Evolutionary conservation across 2,888 invertebrate species (phyloP), one percentile per base, ranked within the genome.

Genomic region (Perithous albicinctus): DNA sequence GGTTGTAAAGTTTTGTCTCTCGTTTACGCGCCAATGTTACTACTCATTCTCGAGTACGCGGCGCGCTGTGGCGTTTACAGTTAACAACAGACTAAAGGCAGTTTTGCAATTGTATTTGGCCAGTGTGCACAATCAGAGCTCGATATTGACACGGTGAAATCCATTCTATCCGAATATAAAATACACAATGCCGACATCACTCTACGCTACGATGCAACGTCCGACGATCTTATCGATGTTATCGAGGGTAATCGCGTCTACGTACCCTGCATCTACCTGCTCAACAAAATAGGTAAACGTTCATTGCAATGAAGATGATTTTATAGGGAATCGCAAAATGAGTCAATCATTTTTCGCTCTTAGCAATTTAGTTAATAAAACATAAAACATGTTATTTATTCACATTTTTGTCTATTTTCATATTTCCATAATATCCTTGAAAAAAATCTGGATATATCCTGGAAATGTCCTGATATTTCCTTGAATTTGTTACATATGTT

Each of bases 171-270:
- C 0, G 99, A 99, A 93, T 99, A 99, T 93, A 98, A 97, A 94
- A 99, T 99, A 80, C 99, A 99, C 93, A 99, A 99, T 93, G 99
- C 99, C 12, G 99, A 99, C 92, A 97, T 99, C 76, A 98, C 98
- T 0, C 94, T 99, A 56, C 95, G 97, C 84, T 98, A 96, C 89
- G 99, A 99, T 93, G 98, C 99, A 0, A 98, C 98, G 0, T 97
- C 98, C 87, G 99, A 99, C 91, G 99, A 99, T 93, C 94, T 99
- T 54, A 99, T 99, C 89, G 99, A 99, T 93, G 97, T 99, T 6
- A 97, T 99, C 85, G 99, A 99, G 94, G 99, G 99, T 75, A 99
- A 99, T 94, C 95, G 99, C 81, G 97, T 99, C 87, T 99, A 99
- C 93, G 96, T 99, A 87, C 99, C 99, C 1, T 99, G 99, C 94